Conservation (phyloP, 2,113 vertebrate species). For the Archilochus colubris region DNA sequence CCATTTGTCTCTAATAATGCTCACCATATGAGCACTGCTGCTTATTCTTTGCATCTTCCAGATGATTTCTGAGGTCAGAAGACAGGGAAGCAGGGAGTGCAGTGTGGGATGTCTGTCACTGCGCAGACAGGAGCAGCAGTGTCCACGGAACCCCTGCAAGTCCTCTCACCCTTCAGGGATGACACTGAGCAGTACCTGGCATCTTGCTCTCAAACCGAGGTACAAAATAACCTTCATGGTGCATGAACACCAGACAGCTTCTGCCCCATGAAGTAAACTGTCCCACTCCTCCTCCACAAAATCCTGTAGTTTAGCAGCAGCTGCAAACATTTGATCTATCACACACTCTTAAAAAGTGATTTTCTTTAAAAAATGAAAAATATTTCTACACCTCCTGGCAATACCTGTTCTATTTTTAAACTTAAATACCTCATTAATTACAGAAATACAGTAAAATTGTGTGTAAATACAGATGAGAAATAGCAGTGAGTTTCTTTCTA, state of each 20-base stretch:
- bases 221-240: not conserved
- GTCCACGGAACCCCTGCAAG: not conserved
- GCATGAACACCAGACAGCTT: fast-evolving
- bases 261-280: not conserved
- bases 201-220: not conserved
- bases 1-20: not conserved
- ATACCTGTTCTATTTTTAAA: not conserved
- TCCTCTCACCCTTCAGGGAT: not conserved
- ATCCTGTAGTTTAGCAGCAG: not conserved
- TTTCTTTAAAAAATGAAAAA: not conserved
- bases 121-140: not conserved
- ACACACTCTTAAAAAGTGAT: not conserved
- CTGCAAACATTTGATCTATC: not conserved
- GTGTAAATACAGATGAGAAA: not conserved
- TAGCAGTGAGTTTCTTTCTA: not conserved
- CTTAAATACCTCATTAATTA: not conserved
- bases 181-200: fast-evolving
- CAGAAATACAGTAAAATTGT: not conserved
- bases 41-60: not conserved
- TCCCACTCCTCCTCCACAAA: not conserved
- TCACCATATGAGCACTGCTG: not conserved
- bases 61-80: not conserved
- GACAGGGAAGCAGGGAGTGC: not conserved
- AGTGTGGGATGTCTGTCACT: not conserved
- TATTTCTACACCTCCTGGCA: not conserved